A percentile compares a stretch with the other conserved stretches of the same genome.
These are phyloP conservation scores for Mythimna ferrago DNA, from an alignment of 2,888 invertebrate species.

Conservation along the genomic window DNA sequence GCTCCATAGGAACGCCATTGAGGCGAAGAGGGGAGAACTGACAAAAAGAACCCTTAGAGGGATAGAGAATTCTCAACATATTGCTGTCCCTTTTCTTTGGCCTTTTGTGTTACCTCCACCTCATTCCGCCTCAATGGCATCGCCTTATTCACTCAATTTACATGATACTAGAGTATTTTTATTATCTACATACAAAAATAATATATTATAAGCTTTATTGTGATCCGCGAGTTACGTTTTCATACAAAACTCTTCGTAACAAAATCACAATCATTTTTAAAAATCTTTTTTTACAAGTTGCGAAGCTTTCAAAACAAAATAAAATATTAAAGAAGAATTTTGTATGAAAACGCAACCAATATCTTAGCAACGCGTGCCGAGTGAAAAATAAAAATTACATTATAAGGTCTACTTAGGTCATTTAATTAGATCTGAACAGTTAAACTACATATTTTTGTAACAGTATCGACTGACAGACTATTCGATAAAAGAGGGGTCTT, in stretches of 20 bases:
- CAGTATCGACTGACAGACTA: constrained; percentile 16
- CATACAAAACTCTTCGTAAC: constrained; percentile 40
- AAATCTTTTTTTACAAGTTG: constrained; percentile 8
- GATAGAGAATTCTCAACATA: background rate
- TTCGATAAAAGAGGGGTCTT: background rate
- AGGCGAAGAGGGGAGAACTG: background rate
- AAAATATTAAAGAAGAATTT: constrained; percentile 2
- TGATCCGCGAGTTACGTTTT: constrained; percentile 39
- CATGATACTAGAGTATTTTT: constrained; percentile 60
- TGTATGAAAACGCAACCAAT: constrained; percentile 43
- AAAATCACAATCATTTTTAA: constrained; percentile 15
- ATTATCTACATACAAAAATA: constrained; percentile 68
- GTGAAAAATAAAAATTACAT: constrained; percentile 32
- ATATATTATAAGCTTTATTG: constrained; percentile 63
- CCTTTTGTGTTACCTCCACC: background rate
- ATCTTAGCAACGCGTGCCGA: constrained; percentile 47
- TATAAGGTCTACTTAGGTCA: constrained; percentile 42
- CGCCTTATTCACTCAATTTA: constrained; percentile 52
- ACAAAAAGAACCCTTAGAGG: background rate
- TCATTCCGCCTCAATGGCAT: constrained; percentile 1
- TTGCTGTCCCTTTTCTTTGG: background rate
- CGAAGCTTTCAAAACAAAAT: constrained; percentile 8
- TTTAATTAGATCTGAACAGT: constrained; percentile 42
- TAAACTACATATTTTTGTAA: constrained; percentile 22
- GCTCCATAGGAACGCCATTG: constrained; percentile 30